Percentiles rank a stretch among this genome's conserved stretches.
Conservation (phyloP, 2,797 vertebrate species). For the Zenarchopterus dispar region DNA sequence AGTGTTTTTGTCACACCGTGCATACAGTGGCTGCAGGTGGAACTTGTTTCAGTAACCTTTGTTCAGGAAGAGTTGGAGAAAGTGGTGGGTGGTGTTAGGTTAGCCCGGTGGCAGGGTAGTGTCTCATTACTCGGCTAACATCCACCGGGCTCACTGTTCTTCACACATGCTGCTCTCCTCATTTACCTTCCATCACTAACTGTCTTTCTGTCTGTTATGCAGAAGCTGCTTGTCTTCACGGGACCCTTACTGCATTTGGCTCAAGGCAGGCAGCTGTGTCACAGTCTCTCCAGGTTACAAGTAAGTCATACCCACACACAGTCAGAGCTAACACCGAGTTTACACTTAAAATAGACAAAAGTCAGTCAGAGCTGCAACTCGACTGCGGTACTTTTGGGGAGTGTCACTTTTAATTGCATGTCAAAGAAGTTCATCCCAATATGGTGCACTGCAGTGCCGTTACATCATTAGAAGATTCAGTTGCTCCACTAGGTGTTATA, state of each 20-base stretch:
- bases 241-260: slow-evolving; percentile 94
- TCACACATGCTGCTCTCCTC: slow-evolving; percentile 6
- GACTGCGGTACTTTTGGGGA: too few species aligned
- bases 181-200: slow-evolving; percentile 21
- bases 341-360: neutral
- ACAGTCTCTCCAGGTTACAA: slow-evolving; percentile 80
- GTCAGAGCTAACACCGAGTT: neutral
- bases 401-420: slow-evolving; percentile 2
- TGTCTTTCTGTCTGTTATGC: slow-evolving; percentile 47
- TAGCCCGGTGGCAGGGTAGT: neutral
- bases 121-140: slow-evolving; percentile 16
- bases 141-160: slow-evolving; percentile 7
- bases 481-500: neutral
- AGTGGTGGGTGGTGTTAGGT: slow-evolving; percentile 1
- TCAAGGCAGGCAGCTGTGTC: slow-evolving; percentile 85
- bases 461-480: neutral
- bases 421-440: slow-evolving; percentile 2
- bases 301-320: slow-evolving; percentile 73
- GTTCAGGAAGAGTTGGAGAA: neutral
- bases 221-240: slow-evolving; percentile 91
- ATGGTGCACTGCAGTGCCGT: neutral
- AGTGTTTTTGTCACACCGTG: too few species aligned
- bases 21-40: neutral
- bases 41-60: neutral
- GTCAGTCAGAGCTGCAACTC: neutral